These are phyloP conservation scores for Herpetotheres cachinnans DNA, from an alignment of 2,113 vertebrate species.

Conservation along the genomic window DNA sequence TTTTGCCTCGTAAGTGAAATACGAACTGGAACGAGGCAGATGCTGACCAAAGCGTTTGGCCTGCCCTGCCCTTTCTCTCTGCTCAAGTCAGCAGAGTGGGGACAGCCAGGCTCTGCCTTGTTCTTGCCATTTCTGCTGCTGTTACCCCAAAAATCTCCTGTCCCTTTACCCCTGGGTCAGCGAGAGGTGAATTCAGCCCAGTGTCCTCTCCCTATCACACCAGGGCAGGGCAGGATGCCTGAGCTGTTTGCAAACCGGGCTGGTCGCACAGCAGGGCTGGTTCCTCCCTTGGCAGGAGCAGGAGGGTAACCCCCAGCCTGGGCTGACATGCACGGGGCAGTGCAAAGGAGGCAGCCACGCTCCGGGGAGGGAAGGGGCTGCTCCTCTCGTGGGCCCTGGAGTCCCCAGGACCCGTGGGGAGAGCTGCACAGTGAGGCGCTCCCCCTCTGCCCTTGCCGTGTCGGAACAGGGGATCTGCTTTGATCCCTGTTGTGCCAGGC, in stretches of 20 bases:
- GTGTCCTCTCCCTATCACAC: not conserved
- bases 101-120: not conserved
- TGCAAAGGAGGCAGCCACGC: not conserved
- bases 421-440: not conserved
- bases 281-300: not conserved
- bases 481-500: rapidly evolving
- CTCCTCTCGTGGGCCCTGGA: rapidly evolving
- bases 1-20: slow-evolving; percentile 57
- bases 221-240: not conserved
- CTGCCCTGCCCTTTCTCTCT: not conserved
- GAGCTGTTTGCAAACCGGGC: not conserved
- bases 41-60: slow-evolving; percentile 22
- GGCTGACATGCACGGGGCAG: not conserved
- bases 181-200: not conserved
- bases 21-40: not conserved
- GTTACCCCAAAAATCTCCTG: not conserved
- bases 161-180: not conserved
- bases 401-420: rapidly evolving
- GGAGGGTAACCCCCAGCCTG: not conserved
- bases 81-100: not conserved
- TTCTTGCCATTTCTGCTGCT: not conserved
- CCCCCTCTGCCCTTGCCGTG: not conserved
- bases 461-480: not conserved
- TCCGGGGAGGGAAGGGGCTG: not conserved
- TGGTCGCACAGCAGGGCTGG: not conserved